These are phyloP conservation scores for Magallana angulata DNA, from an alignment of 1,140 invertebrate genomes.

Conservation along the genomic window DNA sequence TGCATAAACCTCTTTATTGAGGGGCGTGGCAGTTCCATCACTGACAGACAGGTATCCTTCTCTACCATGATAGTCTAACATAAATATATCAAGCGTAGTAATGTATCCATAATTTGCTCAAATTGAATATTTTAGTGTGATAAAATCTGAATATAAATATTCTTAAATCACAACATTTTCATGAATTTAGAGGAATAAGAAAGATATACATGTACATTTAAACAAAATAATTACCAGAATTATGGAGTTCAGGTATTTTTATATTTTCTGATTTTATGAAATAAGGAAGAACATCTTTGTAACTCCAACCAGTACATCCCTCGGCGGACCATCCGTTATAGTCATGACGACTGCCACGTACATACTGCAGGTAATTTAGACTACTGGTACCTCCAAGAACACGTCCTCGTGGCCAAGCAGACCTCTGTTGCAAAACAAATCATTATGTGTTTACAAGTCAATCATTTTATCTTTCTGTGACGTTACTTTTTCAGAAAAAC, in stretches of 20 bases:
- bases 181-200: too few species aligned
- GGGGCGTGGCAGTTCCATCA: conserved; percentile 30
- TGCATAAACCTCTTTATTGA: conserved; percentile 25
- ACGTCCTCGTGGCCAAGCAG: conserved; percentile 63
- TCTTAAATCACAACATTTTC: too few species aligned
- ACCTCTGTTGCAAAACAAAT: background rate
- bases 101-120: too few species aligned
- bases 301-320: conserved; percentile 96
- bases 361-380: conserved; percentile 96
- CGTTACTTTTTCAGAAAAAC: too few species aligned
- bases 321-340: conserved; percentile 93
- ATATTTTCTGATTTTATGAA: conserved; percentile 88
- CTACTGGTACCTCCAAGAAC: conserved; percentile 90
- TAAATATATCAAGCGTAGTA: background rate
- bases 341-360: conserved; percentile 93
- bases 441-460: too few species aligned
- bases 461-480: too few species aligned
- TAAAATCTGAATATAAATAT: background rate
- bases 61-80: conserved; percentile 49
- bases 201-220: too few species aligned
- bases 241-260: conserved; percentile 43
- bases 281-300: conserved; percentile 90
- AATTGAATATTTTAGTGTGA: too few species aligned
- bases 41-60: conserved; percentile 43
- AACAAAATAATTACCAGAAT: conserved; percentile 4